These are phyloP conservation scores for Sakesphorus luctuosus DNA, from an alignment of 2,113 vertebrate species.

Conservation along the genomic window DNA sequence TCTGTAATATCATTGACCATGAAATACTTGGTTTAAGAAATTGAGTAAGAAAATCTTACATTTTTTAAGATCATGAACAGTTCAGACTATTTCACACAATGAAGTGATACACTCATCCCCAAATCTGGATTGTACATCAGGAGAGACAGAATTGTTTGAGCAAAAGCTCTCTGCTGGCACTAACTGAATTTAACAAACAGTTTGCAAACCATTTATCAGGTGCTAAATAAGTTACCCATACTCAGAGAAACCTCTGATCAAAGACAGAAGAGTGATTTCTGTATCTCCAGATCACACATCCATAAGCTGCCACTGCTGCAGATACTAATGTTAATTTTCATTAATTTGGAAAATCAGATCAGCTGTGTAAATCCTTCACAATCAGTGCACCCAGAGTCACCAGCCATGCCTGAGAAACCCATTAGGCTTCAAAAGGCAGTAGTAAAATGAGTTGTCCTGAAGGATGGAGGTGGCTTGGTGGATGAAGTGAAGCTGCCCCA, in stretches of 20 bases:
- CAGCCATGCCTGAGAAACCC: background rate
- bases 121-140: background rate
- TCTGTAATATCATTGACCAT: background rate
- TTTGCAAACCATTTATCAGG: background rate
- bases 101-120: background rate
- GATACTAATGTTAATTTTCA: background rate
- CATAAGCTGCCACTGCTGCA: background rate
- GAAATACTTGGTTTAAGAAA: background rate
- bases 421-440: background rate
- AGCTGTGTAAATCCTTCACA: background rate
- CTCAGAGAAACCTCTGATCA: accelerated
- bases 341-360: background rate
- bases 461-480: background rate
- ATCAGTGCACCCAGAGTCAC: background rate
- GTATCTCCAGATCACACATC: background rate
- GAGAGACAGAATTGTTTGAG: background rate
- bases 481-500: background rate
- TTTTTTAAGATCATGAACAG: background rate
- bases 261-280: background rate
- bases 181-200: background rate
- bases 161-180: background rate
- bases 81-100: background rate
- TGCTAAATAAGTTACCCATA: background rate
- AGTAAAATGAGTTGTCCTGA: background rate
- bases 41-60: background rate